Base-by-base conservation (phyloP, 2,888 invertebrate species). In the Elmis aenea region DNA sequence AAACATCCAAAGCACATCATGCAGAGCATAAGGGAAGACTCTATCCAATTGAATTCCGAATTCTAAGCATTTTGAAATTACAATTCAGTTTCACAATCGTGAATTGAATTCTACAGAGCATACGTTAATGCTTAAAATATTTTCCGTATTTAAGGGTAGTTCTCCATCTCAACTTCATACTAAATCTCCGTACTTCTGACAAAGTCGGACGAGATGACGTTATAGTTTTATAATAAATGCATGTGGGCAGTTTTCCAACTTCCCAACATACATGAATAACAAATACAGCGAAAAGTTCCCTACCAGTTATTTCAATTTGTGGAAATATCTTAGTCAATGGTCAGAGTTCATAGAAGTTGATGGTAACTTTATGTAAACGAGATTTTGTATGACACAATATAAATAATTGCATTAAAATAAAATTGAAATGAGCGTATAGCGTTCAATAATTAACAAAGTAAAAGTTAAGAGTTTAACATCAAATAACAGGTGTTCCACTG, bases 271-370 rank as follows among this genome's bases (percentile, higher is more conserved):
- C 44, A 46, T 44, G 48, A 48, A 45, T 48, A 44, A 39, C 45
- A 47, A 47, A 46, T 34, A 30, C 29, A 14, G 37, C 33, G 45
- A 46, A 45, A 51, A 48, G 38, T 51, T 50, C 34, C 29, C 13
- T 37, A 34, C 29, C 48, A 40, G 49, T 51, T 51, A 49, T 51
- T 51, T 51, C 46, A 51, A 50, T 51, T 51, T 50, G 42, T 39
- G 47, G 45, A 50, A 51, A 48, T 50, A 46, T 48, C 40, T 39
- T 43, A 44, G 48, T 25, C 36, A 38, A 24, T 32, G 47, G 38
- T 45, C 45, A 39, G 33, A 42, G 47, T 44, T 48, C 44, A 42
- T n/a, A n/a, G n/a, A n/a, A n/a, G n/a, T n/a, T n/a, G n/a, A n/a
- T n/a, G n/a, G n/a, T n/a, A n/a, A n/a, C n/a, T n/a, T n/a, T n/a